Evolutionary conservation across 2,797 vertebrate genomes (phyloP).

Genomic region (Oryzias sinensis): DNA sequence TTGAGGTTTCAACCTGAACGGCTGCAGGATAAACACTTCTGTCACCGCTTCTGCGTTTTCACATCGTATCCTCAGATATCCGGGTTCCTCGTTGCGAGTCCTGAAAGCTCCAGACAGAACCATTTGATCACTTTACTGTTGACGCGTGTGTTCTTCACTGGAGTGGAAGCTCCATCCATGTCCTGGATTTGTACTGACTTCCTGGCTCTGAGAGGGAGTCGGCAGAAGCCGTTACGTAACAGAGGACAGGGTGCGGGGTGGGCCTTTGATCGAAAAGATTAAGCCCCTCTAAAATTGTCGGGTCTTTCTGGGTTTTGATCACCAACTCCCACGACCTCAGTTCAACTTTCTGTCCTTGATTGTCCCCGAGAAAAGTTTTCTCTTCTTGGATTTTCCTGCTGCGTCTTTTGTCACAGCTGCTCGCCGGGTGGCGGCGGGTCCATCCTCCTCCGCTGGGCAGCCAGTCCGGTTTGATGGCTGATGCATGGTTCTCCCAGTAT

Average conservation of each 20-base stretch:
- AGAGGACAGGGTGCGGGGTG: slow-evolving; percentile 19
- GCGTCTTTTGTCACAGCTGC: slow-evolving; percentile 36
- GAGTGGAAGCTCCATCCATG: slow-evolving; percentile 9
- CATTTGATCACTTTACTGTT: slow-evolving; percentile 45
- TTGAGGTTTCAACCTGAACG: too few relatives aligned
- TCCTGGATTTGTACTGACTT: slow-evolving; percentile 23
- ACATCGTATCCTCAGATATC: slow-evolving; percentile 8
- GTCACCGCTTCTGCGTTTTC: slow-evolving; percentile 7
- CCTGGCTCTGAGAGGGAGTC: slow-evolving; percentile 13
- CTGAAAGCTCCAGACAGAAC: slow-evolving; percentile 54
- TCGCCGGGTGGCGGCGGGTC: slow-evolving; percentile 24
- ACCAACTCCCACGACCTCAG: slow-evolving; percentile 46
- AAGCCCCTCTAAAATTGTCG: slow-evolving; percentile 25
- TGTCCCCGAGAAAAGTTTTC: slow-evolving; percentile 46
- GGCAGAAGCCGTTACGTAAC: slow-evolving; percentile 36
- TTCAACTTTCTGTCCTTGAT: slow-evolving; percentile 61
- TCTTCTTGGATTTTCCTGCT: slow-evolving; percentile 9
- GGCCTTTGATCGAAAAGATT: slow-evolving; percentile 56
- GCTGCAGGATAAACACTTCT: too few relatives aligned
- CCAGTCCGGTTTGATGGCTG: slow-evolving; percentile 38
- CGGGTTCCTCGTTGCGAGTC: slow-evolving; percentile 31
- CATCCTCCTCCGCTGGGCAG: slow-evolving; percentile 20
- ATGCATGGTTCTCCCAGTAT: slow-evolving; percentile 47
- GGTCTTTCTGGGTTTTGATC: slow-evolving; percentile 26
- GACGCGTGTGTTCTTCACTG: slow-evolving; percentile 40